Evolutionary conservation across 2,113 vertebrate genomes (phyloP).

Genomic region (Scatophagus argus): DNA sequence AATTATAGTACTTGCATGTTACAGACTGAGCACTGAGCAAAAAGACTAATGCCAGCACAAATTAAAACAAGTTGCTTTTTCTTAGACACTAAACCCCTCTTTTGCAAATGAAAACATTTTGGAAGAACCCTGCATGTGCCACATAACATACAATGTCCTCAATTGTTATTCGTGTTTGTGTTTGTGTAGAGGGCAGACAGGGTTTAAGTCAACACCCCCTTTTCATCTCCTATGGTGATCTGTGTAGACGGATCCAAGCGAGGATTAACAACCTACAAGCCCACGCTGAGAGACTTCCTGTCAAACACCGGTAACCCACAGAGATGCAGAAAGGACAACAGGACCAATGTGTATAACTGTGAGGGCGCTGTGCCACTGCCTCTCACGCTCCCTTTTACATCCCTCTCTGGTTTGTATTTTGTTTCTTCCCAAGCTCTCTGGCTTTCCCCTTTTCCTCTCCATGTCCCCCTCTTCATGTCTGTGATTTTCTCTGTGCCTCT

Average conservation of each 20-base stretch:
- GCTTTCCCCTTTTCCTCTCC: neutral
- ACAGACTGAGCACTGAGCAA: neutral
- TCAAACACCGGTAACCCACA: constrained; percentile 55
- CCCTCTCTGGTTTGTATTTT: neutral
- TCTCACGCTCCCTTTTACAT: constrained; percentile 9
- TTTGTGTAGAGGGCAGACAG: constrained; percentile 7
- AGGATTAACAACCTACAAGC: constrained; percentile 62
- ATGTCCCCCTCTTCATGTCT: neutral
- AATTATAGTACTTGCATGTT: neutral
- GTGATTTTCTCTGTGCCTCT: constrained; percentile 9
- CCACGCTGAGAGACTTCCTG: constrained; percentile 71
- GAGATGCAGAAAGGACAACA: constrained; percentile 50
- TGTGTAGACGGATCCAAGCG: constrained; percentile 53
- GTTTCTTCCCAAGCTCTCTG: neutral
- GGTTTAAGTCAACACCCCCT: constrained; percentile 30
- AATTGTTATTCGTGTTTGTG: neutral
- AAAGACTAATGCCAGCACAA: neutral
- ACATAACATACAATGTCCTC: neutral
- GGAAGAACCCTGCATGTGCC: neutral
- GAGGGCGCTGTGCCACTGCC: constrained; percentile 16
- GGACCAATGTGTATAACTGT: constrained; percentile 25
- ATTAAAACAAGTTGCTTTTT: neutral
- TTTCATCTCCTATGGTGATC: constrained; percentile 41
- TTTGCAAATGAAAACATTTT: neutral
- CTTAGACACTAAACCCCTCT: too few species aligned